Conservation (phyloP, 2,113 vertebrate species). For the Epinephelus moara region DNA sequence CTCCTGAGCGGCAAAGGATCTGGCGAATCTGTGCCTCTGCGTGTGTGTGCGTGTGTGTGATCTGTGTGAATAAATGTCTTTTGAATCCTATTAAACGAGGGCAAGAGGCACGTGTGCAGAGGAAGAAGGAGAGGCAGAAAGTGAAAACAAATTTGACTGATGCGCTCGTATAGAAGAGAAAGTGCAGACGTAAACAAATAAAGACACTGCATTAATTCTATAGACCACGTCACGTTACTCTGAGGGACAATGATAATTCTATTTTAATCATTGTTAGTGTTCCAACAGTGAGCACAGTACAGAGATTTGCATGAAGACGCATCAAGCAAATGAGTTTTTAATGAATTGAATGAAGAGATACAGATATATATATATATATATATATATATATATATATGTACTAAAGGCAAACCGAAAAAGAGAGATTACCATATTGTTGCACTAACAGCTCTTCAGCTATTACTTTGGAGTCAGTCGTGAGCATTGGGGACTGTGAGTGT, state of each 20-base stretch:
- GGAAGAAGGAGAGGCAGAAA: background rate
- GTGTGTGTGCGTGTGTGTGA: background rate
- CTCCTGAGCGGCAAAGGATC: background rate
- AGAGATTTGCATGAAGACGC: constrained; percentile 48
- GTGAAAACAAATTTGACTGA: constrained; percentile 8
- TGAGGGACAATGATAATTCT: constrained; percentile 41
- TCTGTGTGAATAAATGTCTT: background rate
- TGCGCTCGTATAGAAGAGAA: constrained; percentile 3
- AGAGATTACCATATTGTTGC: constrained; percentile 43
- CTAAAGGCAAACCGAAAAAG: constrained; percentile 20
- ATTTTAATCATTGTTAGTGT: constrained; percentile 45
- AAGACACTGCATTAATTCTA: constrained; percentile 4
- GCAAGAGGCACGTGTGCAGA: background rate
- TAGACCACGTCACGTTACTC: constrained; percentile 37
- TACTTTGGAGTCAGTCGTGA: constrained; percentile 49
- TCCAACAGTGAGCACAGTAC: constrained; percentile 29
- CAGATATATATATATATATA: background rate
- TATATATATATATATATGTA: background rate
- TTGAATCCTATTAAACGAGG: background rate
- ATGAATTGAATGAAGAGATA: constrained; percentile 46
- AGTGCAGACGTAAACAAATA: constrained; percentile 17
- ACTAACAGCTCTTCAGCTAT: constrained; percentile 50
- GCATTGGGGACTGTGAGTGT: constrained; percentile 22
- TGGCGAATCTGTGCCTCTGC: background rate
- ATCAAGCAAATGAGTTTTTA: constrained; percentile 57